Conservation (phyloP, 2,888 invertebrate species). For the Chymomyza caudatula region DNA sequence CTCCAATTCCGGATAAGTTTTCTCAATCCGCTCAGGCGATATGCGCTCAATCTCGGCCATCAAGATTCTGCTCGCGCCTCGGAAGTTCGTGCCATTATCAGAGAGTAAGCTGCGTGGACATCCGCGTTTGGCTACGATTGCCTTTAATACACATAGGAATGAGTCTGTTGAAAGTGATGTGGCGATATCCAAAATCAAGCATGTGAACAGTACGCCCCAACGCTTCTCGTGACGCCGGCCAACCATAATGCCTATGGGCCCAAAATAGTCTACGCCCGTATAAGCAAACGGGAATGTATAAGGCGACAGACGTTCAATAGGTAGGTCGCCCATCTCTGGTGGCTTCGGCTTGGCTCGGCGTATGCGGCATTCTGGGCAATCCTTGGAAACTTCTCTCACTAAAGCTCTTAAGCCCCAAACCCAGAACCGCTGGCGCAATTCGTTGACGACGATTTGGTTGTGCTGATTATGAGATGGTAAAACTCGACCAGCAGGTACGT, state of each 20-base stretch:
- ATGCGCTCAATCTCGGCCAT: not conserved
- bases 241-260: constrained; percentile 15
- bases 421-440: no score
- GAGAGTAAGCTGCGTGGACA: constrained; percentile 15
- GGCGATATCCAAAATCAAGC: constrained; percentile 25
- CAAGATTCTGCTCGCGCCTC: constrained; percentile 18
- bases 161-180: constrained; percentile 23
- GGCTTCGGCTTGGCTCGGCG: constrained; percentile 7
- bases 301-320: constrained; percentile 12
- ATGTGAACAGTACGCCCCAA: constrained; percentile 34
- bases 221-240: constrained; percentile 20
- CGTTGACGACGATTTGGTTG: no score
- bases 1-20: not conserved
- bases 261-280: constrained; percentile 29
- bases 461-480: no score
- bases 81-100: constrained; percentile 37
- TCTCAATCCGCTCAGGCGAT: not conserved
- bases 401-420: no score
- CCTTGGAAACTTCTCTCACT: constrained; percentile 3
- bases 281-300: constrained; percentile 15
- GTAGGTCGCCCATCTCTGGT: constrained; percentile 12
- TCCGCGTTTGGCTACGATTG: constrained; percentile 23
- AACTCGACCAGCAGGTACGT: not conserved
- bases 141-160: constrained; percentile 25
- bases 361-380: constrained; percentile 16